Evolutionary conservation across 2,113 vertebrate species (phyloP).

Genomic region (Marmota monax): DNA sequence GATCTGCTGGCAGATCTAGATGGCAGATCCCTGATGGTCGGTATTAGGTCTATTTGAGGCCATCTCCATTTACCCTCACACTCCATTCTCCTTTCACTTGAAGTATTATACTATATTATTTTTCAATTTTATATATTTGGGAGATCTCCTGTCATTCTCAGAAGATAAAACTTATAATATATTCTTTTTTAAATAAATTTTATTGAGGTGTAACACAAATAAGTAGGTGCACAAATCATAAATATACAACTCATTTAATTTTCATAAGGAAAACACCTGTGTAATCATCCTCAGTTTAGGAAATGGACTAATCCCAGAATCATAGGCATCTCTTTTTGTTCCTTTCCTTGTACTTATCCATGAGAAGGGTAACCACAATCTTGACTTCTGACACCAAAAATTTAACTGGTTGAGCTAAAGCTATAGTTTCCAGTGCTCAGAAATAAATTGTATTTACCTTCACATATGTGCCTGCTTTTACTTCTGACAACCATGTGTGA

Average conservation of each 20-base stretch:
- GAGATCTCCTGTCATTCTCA: neutral
- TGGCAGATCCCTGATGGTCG: neutral
- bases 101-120: neutral
- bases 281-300: neutral
- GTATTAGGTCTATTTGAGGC: neutral
- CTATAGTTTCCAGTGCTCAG: neutral
- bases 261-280: neutral
- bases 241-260: neutral
- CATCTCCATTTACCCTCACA: neutral
- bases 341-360: neutral
- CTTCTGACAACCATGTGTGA: neutral
- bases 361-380: neutral
- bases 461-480: neutral
- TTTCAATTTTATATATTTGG: neutral
- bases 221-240: neutral
- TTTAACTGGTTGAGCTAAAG: neutral
- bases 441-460: neutral
- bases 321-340: neutral
- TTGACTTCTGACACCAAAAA: neutral
- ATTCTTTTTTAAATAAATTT: neutral
- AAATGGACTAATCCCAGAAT: neutral
- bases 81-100: neutral
- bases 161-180: neutral
- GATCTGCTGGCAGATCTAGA: neutral
- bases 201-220: neutral